Evolutionary conservation across 2,888 invertebrate species (phyloP), one percentile per base, ranked within the genome.

Genomic region (Perizoma flavofasciatum): DNA sequence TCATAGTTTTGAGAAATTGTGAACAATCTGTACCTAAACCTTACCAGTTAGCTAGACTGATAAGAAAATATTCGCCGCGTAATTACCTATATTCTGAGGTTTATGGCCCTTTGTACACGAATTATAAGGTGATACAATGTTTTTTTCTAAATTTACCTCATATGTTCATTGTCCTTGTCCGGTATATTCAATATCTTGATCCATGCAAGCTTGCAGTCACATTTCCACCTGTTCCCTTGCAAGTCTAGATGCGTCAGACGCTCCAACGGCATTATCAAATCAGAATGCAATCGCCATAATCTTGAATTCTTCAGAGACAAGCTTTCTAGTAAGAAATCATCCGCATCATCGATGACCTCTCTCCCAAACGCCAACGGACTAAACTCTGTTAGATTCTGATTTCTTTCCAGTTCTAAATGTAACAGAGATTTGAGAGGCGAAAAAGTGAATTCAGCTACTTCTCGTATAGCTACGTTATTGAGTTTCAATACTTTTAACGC

Each of bases 171-270:
- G 66, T 87, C 81, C 9, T 84, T 78, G 2, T 79, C 79, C 0
- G 84, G 71, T 54, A 93, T 86, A 71, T 92, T 90, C 39, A 92
- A 67, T 6, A 75, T 54, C 68, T 87, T 87, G 10, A 93, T 50
- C 94, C 94, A 94, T 32, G 80, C 73, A 48, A 95, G 82, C 11
- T 89, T 83, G 73, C 95, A 95, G 70, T 95, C 94, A 68, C 95
- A 95, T 7, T 81, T 80, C 95, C 95, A 95, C 0, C 93, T 93
- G 75, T 95, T 95, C 0, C 93, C 92, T 67, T 94, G 93, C 7
- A 95, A 69, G 68, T 94, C 93, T 48, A 95, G 65, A 44, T 82
- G 72, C 0, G 81, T 62, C 1, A 92, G 74, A 47, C 85, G 88
- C 9, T 93, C 90, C 59, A 94, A 84, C n/a, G 93, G 89, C 46